phyloP scores from a whole-genome alignment of 2,797 vertebrate genomes.

The Chaunax sp. region DNA sequence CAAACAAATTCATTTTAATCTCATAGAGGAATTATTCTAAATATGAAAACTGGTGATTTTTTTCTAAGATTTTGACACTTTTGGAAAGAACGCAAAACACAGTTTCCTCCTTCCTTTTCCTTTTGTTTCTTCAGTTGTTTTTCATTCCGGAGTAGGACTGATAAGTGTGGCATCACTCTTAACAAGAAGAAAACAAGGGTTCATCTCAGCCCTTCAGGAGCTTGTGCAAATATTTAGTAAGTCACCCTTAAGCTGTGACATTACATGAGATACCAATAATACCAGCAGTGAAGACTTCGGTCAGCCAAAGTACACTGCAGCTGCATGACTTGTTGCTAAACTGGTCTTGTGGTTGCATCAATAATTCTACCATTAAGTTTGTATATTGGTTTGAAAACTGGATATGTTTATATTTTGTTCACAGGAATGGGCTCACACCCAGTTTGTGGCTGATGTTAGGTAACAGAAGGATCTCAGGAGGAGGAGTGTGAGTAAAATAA shows the following conservation, averaged over 20 bases:
- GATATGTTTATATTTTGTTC: slow-evolving; percentile 20
- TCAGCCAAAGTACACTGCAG: slow-evolving; percentile 11
- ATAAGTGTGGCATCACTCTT: not conserved
- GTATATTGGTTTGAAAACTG: slow-evolving; percentile 16
- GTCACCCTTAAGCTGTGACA: not conserved
- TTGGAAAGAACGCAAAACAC: not conserved
- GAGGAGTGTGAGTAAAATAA: slow-evolving; percentile 2
- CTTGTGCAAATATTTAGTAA: not conserved
- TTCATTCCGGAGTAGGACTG: not conserved
- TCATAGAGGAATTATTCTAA: not conserved
- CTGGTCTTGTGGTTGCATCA: slow-evolving; percentile 30
- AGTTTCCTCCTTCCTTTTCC: not conserved
- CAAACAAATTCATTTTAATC: not conserved
- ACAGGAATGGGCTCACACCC: slow-evolving; percentile 35
- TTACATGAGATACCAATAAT: slow-evolving; percentile 10
- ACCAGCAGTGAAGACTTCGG: slow-evolving; percentile 19
- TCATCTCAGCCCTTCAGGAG: not conserved
- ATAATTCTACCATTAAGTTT: slow-evolving; percentile 34
- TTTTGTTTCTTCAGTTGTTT: not conserved
- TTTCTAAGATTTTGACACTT: not conserved
- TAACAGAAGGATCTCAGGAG: slow-evolving; percentile 17
- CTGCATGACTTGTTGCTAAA: slow-evolving; percentile 35
- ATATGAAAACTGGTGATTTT: not conserved
- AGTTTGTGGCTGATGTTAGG: slow-evolving; percentile 19
- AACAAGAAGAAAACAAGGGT: not conserved